Evolutionary conservation across 2,113 vertebrate species (phyloP).

Genomic region (Casuarius casuarius): DNA sequence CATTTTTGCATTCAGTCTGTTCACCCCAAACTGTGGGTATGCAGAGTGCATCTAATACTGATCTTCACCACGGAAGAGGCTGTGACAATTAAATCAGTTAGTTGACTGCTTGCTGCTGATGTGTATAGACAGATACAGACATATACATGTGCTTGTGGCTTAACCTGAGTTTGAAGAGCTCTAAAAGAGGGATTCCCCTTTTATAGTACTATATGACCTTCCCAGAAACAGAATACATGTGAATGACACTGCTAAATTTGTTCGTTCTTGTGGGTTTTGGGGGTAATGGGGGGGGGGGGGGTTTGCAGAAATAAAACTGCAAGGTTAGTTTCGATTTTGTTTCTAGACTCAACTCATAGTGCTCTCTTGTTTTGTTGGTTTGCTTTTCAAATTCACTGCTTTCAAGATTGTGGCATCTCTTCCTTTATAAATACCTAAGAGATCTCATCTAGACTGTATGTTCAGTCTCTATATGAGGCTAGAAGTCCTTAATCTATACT

Average conservation of each 20-base stretch:
- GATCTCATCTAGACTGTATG: not conserved
- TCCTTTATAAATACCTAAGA: not conserved
- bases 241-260: not conserved
- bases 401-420: not conserved
- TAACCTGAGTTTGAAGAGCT: not conserved
- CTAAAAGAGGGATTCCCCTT: not conserved
- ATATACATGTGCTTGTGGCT: not conserved
- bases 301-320: not conserved
- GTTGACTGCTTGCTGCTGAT: not conserved
- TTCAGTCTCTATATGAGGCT: not conserved
- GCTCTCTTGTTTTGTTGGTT: not conserved
- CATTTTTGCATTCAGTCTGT: not conserved
- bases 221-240: not conserved
- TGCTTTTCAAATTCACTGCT: not conserved
- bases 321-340: not conserved
- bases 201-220: not conserved
- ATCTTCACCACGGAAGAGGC: not conserved
- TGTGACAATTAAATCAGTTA: not conserved
- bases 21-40: not conserved
- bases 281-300: no score
- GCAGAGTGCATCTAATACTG: not conserved
- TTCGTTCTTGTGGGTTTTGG: accelerated
- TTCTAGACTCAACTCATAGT: not conserved
- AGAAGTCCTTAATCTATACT: not conserved
- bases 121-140: not conserved